Evolutionary conservation across 1,140 invertebrate species (phyloP), one percentile per base, ranked within the genome.

Genomic region (Drosophila burlai): DNA sequence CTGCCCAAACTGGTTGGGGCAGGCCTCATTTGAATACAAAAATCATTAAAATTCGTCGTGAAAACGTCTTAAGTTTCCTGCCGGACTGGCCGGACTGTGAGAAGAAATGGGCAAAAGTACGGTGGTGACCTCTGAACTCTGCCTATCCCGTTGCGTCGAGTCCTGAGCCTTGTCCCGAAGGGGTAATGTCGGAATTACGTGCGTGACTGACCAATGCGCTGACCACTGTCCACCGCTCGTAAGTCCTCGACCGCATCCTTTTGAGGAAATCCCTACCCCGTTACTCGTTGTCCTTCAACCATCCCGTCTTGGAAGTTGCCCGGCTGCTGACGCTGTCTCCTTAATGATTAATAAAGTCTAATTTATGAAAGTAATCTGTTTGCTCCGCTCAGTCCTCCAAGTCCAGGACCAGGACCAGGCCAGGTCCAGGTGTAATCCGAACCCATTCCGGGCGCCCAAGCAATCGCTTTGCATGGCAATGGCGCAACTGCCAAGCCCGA

Each of bases 281-380:
- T 76, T 72, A 91, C 87, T 76, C 60, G 87, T 83, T 79, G 83
- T 91, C 87, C 87, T 91, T 91, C 86, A 79, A 81, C 57, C 42
- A 21, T 61, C 43, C 29, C 57, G 64, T 50, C 67, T 75, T 65
- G 62, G 21, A 71, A 68, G 57, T 38, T 71, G 54, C 54, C 24
- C 34, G 40, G 40, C 62, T 60, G 62, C 49, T 55, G 61, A 18
- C 29, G 55, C 75, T 91, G 86, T 81, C 87, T 68, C 76, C 81
- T 78, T 91, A 91, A 84, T 91, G 83, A 91, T 87, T 89, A 91
- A 91, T 91, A 87, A 91, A 91, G 83, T 87, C 87, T 84, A 91
- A 91, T 91, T 84, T 91, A 87, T 91, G 83, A 91, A 91, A 83
- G 83, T 91, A 91, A 91, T 91, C 87, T 91, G 78, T 84, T 91